Percentiles rank a stretch among this genome's conserved stretches.
Evolutionary conservation across 2,797 vertebrate genomes (phyloP).

Genomic region (Phataginus tetradactyla): DNA sequence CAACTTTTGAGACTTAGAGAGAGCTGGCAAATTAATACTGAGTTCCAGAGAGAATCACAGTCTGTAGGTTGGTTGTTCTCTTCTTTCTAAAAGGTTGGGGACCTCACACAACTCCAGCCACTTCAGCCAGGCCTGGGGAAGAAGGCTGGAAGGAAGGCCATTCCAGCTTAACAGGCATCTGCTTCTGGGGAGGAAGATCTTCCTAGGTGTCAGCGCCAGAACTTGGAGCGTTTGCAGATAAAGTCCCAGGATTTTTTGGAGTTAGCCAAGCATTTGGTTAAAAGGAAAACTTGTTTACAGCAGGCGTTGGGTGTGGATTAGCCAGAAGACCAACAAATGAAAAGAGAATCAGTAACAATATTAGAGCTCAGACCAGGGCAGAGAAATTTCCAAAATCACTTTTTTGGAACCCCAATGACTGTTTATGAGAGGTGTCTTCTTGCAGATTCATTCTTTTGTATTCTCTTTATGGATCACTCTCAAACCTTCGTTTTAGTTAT

Average conservation of each 20-base stretch:
- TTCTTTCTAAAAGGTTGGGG: background rate
- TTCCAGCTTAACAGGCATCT: too few relatives aligned
- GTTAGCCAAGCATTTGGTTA: background rate
- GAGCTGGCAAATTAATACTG: background rate
- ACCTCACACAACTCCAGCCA: background rate
- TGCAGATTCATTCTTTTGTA: background rate
- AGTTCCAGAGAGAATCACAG: background rate
- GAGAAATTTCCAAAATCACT: background rate
- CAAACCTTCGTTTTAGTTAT: background rate
- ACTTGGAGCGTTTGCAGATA: background rate
- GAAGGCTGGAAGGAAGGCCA: too few relatives aligned
- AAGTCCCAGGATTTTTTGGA: background rate
- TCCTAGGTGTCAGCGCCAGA: background rate
- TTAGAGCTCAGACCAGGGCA: background rate
- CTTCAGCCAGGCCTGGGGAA: too few relatives aligned
- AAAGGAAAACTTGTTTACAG: background rate
- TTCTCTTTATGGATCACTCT: background rate
- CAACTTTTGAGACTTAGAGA: background rate
- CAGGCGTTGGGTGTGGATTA: background rate
- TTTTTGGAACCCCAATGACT: background rate
- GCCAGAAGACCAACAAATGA: background rate
- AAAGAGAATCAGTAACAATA: background rate
- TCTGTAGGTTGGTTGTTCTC: background rate
- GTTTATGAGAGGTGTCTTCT: background rate
- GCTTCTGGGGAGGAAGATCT: too few relatives aligned